phyloP scores from a whole-genome alignment of 2,797 vertebrate genomes.

The Microctenopoma steveboyesi region DNA sequence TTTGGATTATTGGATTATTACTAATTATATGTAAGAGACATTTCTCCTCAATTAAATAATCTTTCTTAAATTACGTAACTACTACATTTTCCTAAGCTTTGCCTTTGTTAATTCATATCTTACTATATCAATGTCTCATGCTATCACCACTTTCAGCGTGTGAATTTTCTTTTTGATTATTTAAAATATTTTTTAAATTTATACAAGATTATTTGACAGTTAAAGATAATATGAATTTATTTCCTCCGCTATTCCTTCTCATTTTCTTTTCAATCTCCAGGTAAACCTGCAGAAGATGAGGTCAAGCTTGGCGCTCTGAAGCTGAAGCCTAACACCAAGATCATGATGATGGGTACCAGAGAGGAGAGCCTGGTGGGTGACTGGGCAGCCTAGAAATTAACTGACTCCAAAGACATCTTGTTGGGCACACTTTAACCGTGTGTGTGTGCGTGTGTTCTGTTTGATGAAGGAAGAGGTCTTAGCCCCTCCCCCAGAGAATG shows the following conservation, averaged over 20 bases:
- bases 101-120: neutral
- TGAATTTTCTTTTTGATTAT: conserved; percentile 3
- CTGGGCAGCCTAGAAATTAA: neutral
- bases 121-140: neutral
- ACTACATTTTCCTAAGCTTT: conserved; percentile 7
- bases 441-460: conserved; percentile 35
- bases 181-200: neutral
- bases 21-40: conserved; percentile 1
- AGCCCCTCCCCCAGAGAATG: conserved; percentile 96
- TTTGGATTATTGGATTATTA: neutral
- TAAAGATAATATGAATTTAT: neutral
- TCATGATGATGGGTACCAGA: conserved; percentile 99
- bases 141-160: conserved; percentile 1
- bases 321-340: conserved; percentile 99
- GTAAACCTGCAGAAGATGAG: conserved; percentile 96
- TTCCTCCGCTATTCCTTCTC: conserved; percentile 2
- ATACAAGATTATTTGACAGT: neutral
- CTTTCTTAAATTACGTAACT: neutral
- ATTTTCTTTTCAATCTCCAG: conserved; percentile 77
- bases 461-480: conserved; percentile 94
- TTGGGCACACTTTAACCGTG: too few species aligned
- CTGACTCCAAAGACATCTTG: neutral
- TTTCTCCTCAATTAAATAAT: neutral
- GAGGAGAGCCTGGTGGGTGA: conserved; percentile 95
- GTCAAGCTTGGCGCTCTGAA: conserved; percentile 96